Base-by-base conservation (phyloP, 2,797 vertebrate genomes). In the Hapalemur alaotrensis region DNA sequence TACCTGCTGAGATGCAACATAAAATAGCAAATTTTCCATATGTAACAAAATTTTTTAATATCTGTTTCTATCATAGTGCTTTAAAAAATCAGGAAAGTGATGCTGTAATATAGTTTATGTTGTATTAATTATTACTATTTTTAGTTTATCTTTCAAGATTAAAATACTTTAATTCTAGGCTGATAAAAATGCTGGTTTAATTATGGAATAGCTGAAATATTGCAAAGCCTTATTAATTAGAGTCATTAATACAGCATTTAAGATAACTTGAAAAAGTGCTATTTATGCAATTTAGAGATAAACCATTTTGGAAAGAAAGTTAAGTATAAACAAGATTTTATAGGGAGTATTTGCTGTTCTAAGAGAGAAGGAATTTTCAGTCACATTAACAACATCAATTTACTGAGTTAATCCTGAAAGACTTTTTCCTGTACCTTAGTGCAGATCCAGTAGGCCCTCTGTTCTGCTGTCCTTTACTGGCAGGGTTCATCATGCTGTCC, bases 141-240 rank as follows among this genome's bases (percentile, higher is more conserved):
- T 79, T 78, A 70, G 9, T 48, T 82, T 95, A 75, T 79, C 80
- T 82, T 78, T 80, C 4, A 59, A 59, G 17, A 80, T n/a, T 75
- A n/a, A 78, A 91, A 72, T 12, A 69, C 38, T 91, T 95, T 82
- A 41, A 83, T 88, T 89, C 22, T 91, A 95, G 86, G 4, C 23
- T 93, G 25, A 95, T 79, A 83, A 92, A 92, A 72, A 75, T 50
- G 30, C 20, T 35, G 12, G 6, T 59, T 96, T 94, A 83, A 91
- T 92, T 85, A 85, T 81, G 7, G 8, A 91, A 65, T n/a, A 82
- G 22, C n/a, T 79, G 43, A 95, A 90, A 93, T 91, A 75, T 1
- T 75, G 35, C 6, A 85, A 81, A 63, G 11, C n/a, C 32, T 95
- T 85, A 61, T 81, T 88, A 93, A 95, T 78, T 93, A 78, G 30